Base-by-base conservation (phyloP, 2,888 invertebrate species). In the Phasia obesa region DNA sequence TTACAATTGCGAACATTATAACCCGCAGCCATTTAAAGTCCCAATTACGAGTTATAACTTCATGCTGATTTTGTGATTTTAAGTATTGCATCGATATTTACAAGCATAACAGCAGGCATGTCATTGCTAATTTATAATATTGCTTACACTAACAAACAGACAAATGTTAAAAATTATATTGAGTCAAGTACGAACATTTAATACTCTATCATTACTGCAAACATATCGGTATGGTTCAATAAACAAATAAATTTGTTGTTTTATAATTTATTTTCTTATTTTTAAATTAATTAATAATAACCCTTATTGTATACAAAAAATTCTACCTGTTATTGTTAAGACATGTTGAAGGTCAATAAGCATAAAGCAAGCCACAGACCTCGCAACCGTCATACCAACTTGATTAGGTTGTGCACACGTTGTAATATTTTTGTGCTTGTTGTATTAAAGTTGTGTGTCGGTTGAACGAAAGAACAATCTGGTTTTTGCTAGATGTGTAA, bases 61-160 rank as follows among this genome's bases (percentile, higher is more conserved):
- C 78, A 83, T 79, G 83, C 78, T 79, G 83, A 79, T 79, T 78
- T 75, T 75, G 67, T 71, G 78, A 79, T 75, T 71, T 79, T 75
- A 71, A 73, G 65, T 75, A 71, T 47, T 49, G 65, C 65, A 79
- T 73, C 47, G 53, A 75, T 62, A 79, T 75, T 79, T 83, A 67
- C 83, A 75, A 64, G 78, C 78, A 42, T 31, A 83, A 49, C 83
- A 75, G 83, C 83, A 62, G 79, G 78, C 83, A 79, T 79, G 78
- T 79, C 83, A 83, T 71, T 83, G 75, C 75, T 83, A 79, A 83
- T 83, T 83, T 83, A 83, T 79, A 83, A 83, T 55, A 69, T 59
- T 79, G 42, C 17, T 70, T 57, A 35, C n/a, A 47, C 62, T 70
- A 69, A 69, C 51, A 64, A 55, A 53, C 42, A 38, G 2, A 19